Evolutionary conservation across 2,113 vertebrate genomes (phyloP).

Genomic region (Callaeas wilsoni): DNA sequence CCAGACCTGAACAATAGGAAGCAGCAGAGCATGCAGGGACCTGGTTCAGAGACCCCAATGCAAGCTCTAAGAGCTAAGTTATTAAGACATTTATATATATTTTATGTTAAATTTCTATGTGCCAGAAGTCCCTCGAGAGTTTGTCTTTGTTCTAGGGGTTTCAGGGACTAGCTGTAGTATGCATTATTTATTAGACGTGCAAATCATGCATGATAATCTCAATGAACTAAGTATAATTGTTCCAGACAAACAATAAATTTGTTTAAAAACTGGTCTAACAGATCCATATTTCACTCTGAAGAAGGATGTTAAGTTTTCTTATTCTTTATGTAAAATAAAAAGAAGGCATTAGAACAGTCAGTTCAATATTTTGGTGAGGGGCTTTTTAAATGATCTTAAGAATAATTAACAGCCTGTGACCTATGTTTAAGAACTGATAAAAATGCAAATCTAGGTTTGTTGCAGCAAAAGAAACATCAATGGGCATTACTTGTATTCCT

Average conservation of each 20-base stretch:
- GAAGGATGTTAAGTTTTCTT: background rate
- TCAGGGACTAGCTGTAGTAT: background rate
- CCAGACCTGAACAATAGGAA: background rate
- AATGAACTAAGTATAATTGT: background rate
- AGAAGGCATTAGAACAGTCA: background rate
- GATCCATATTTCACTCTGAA: background rate
- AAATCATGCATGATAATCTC: background rate
- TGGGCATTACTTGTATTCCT: background rate
- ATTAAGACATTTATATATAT: background rate
- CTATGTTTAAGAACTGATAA: background rate
- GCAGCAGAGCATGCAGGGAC: background rate
- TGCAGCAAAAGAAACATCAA: background rate
- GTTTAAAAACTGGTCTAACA: background rate
- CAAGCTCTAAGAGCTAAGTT: background rate
- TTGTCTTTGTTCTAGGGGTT: background rate
- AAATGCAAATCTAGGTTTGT: background rate
- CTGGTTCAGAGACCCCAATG: background rate
- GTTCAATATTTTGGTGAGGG: background rate
- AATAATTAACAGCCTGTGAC: background rate
- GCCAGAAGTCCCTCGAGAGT: background rate
- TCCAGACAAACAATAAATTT: background rate
- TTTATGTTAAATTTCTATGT: background rate
- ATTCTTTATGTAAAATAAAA: background rate
- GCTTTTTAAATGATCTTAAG: background rate
- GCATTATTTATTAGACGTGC: constrained; percentile 14